phyloP scores from a whole-genome alignment of 2,888 invertebrate species.

The Orchesella flavescens region DNA sequence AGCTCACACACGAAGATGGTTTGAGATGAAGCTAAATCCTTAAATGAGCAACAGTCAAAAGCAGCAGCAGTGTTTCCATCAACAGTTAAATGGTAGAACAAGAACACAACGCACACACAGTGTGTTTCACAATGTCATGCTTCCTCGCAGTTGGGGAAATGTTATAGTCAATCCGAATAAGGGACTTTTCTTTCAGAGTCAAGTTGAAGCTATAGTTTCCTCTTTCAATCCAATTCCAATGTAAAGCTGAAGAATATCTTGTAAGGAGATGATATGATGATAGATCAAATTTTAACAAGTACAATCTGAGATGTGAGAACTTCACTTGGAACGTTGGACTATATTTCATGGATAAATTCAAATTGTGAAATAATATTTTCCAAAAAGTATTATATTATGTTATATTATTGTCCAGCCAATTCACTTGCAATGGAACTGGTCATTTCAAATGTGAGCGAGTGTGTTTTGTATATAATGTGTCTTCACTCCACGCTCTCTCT shows the following conservation, averaged over 20 bases:
- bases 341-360: too few species aligned
- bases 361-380: too few species aligned
- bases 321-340: slow-evolving; percentile 4
- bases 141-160: slow-evolving; percentile 22
- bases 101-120: too few species aligned
- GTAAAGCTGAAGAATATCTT: not conserved
- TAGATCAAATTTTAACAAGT: slow-evolving; percentile 51
- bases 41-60: slow-evolving; percentile 37
- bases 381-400: too few species aligned
- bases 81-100: slow-evolving; percentile 41
- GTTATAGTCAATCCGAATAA: slow-evolving; percentile 53
- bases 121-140: slow-evolving; percentile 31
- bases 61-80: slow-evolving; percentile 35
- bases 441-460: slow-evolving; percentile 1
- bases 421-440: too few species aligned
- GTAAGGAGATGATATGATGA: slow-evolving; percentile 3
- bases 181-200: slow-evolving; percentile 35
- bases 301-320: not conserved
- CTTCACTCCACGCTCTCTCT: slow-evolving; percentile 24
- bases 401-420: too few species aligned
- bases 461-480: not conserved
- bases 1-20: slow-evolving; percentile 58
- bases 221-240: too few species aligned
- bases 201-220: slow-evolving; percentile 26
- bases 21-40: slow-evolving; percentile 25